Evolutionary conservation across 2,113 vertebrate species (phyloP), one percentile per base, ranked within the genome.

Genomic region (Aspiorhynchus laticeps): DNA sequence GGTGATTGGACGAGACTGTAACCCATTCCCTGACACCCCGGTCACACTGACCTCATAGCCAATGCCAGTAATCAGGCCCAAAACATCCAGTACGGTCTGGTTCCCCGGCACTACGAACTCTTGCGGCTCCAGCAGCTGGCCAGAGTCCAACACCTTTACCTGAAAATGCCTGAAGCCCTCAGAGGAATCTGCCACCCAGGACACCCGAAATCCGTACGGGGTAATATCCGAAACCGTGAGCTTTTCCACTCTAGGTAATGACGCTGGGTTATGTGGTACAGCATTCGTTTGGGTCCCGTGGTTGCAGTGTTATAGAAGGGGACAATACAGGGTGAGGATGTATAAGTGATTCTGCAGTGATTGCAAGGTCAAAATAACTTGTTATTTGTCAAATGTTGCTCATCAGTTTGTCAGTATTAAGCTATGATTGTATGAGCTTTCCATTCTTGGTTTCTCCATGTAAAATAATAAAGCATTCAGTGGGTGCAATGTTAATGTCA

Each of bases 231-330:
- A 96, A 95, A 98, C 94, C 89, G 92, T 97, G 94, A 99, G 93
- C 94, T 98, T 99, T 96, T 97, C 97, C 97, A 99, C 96, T 94
- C 95, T 96, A 91, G 97, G 97, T 91, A 98, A 94, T 87, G 96
- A 93, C 69, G 97, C 98, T 99, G 93, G 71, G 67, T 43, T 90
- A 75, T 80, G 51, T 24, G 65, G 38, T 33, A 65, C 69, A 63
- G 69, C 46, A 81, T 88, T 90, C 79, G 17, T 51, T 33, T 67
- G 43, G 75, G 46, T 78, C 61, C 41, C 85, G 7, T 43, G 46
- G 33, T 48, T 81, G 63, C 21, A 81, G 59, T 61, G 76, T 63
- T 63, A 82, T 76, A 88, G 78, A 59, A 86, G 84, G 94, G 93
- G 93, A 95, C 31, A 93, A 89, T 87, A 90, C 41, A 88, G 78